These are phyloP conservation scores for Ochotona princeps DNA, from an alignment of 2,113 vertebrate genomes.

Conservation along the genomic window DNA sequence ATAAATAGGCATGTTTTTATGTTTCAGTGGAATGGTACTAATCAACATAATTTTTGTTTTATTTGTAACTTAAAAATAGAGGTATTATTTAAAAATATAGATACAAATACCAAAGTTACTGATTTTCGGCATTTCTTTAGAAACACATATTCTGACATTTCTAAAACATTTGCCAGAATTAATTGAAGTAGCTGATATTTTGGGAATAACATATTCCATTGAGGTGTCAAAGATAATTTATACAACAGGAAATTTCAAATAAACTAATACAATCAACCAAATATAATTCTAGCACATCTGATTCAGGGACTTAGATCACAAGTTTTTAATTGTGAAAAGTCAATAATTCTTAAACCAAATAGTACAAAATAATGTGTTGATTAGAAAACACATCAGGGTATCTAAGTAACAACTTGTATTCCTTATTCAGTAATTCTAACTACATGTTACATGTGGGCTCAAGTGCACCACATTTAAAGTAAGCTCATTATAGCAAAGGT, in stretches of 20 bases:
- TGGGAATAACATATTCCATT: neutral
- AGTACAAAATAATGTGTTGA: neutral
- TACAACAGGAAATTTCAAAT: neutral
- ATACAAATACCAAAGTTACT: neutral
- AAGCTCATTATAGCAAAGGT: neutral
- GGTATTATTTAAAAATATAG: neutral
- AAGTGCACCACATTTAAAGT: slow-evolving; percentile 1
- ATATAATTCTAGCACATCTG: neutral
- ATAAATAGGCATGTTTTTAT: neutral
- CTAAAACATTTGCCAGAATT: neutral
- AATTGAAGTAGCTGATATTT: neutral
- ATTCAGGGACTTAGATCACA: neutral
- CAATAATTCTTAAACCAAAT: neutral
- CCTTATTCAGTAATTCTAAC: slow-evolving; percentile 26
- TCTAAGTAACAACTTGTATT: neutral
- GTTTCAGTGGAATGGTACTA: neutral
- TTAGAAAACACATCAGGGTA: neutral
- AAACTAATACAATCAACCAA: neutral
- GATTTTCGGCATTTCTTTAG: neutral
- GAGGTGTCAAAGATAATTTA: neutral
- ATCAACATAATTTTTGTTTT: slow-evolving; percentile 10
- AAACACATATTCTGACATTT: neutral
- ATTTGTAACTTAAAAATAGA: slow-evolving; percentile 28
- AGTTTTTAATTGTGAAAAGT: neutral
- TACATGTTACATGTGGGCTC: neutral